These are phyloP conservation scores for Brachionus asplanchnoidis DNA, from an alignment of 1,140 invertebrate genomes.

Conservation along the genomic window DNA sequence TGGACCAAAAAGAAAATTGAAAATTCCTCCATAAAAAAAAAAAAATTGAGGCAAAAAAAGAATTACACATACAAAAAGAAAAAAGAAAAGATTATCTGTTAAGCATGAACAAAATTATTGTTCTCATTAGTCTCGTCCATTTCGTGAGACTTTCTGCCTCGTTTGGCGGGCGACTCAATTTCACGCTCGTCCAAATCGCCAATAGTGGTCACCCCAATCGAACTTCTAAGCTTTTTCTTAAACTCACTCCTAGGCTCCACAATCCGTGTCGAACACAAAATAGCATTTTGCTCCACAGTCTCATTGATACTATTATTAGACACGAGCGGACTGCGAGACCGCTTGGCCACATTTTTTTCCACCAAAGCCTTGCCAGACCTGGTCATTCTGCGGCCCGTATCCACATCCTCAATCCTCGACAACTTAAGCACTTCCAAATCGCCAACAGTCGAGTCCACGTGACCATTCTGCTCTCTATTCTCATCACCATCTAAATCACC, in stretches of 20 bases:
- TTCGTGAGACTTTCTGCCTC: conserved; percentile 5
- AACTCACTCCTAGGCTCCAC: not conserved
- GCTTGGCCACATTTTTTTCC: not conserved
- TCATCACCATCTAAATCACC: not conserved
- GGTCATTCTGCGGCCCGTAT: not conserved
- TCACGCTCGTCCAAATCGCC: conserved; percentile 13
- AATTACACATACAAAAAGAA: not conserved
- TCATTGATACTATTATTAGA: conserved; percentile 38
- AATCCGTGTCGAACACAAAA: conserved; percentile 35
- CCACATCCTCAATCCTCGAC: not conserved
- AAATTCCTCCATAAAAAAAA: not conserved
- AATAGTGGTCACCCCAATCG: not conserved
- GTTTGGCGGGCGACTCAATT: not conserved
- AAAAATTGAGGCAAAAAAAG: not conserved
- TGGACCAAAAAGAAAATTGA: not conserved
- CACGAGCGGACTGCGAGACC: conserved; percentile 25
- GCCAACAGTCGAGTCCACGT: not conserved
- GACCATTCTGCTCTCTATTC: conserved; percentile 13
- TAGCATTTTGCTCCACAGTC: not conserved
- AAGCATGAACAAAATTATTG: not conserved
- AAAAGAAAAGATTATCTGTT: not conserved
- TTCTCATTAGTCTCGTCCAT: not conserved
- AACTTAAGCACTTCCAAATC: conserved; percentile 25
- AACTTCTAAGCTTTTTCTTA: conserved; percentile 10
- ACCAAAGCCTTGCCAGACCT: conserved; percentile 3